phyloP scores from a whole-genome alignment of 2,113 vertebrate genomes.

The Aplodontia rufa region DNA sequence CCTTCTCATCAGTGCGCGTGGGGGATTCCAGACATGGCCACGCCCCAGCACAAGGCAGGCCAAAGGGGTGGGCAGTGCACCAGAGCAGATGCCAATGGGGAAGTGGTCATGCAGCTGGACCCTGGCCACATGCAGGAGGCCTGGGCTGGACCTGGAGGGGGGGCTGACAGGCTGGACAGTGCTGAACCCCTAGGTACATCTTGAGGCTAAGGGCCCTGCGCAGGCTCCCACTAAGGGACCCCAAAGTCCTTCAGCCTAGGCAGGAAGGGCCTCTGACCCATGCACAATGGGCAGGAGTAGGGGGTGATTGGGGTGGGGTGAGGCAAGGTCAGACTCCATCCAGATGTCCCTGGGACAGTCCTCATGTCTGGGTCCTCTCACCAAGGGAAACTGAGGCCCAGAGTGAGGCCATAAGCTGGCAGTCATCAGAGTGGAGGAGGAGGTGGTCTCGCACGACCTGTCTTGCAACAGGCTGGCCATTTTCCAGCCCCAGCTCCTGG shows the following conservation, averaged over 20 bases:
- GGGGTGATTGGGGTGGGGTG: fast-evolving
- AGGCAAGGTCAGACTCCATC: too few relatives aligned
- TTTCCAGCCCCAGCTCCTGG: not conserved
- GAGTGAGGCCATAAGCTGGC: not conserved
- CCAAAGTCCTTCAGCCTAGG: too few relatives aligned
- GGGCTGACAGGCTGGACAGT: not conserved
- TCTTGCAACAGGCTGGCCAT: too few relatives aligned
- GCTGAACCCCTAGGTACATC: too few relatives aligned
- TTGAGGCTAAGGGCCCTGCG: not conserved
- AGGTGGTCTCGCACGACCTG: fast-evolving
- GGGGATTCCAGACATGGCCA: not conserved
- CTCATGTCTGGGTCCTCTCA: not conserved
- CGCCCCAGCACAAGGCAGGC: not conserved
- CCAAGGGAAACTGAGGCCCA: not conserved
- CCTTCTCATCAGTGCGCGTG: fast-evolving
- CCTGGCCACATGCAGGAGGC: not conserved
- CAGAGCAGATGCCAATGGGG: not conserved
- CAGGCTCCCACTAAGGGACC: not conserved
- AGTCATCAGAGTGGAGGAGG: not conserved
- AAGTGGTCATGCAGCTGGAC: not conserved
- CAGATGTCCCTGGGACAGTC: not conserved
- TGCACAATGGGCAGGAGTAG: not conserved
- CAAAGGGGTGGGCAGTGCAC: fast-evolving
- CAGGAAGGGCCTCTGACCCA: not conserved
- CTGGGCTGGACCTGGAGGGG: not conserved